Evolutionary conservation across 1,140 invertebrate species (phyloP).

Genomic region (Rhynchophorus ferrugineus): DNA sequence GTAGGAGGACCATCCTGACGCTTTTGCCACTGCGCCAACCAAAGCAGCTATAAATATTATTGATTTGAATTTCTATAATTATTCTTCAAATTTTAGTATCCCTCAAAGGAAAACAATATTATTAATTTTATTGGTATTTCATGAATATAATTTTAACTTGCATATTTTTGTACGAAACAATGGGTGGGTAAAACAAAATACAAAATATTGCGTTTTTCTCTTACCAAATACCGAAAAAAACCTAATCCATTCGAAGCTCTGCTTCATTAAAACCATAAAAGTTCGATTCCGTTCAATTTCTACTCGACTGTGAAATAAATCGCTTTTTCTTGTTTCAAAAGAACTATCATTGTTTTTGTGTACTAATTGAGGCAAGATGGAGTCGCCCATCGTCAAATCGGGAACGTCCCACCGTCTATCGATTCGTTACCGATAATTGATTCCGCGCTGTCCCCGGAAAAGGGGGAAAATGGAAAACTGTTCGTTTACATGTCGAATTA

Average conservation of each 20-base stretch:
- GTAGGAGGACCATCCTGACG: too few relatives aligned
- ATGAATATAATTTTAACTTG: too few relatives aligned
- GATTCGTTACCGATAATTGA: conserved; percentile 10
- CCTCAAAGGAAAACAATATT: too few relatives aligned
- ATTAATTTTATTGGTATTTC: too few relatives aligned
- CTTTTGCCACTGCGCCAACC: too few relatives aligned
- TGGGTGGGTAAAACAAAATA: conserved; percentile 4
- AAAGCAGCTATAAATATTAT: too few relatives aligned
- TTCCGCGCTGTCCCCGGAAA: not conserved
- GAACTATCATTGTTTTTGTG: conserved; percentile 2
- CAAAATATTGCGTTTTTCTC: not conserved
- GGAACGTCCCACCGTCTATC: not conserved
- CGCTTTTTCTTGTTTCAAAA: not conserved
- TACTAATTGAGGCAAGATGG: conserved; percentile 6
- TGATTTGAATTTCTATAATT: too few relatives aligned
- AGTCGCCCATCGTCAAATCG: not conserved
- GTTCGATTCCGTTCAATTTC: conserved; percentile 3
- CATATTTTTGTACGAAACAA: too few relatives aligned
- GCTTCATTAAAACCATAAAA: conserved; percentile 11
- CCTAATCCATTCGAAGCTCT: conserved; percentile 12
- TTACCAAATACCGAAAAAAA: conserved; percentile 12
- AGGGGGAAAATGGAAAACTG: not conserved
- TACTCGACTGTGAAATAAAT: conserved; percentile 12
- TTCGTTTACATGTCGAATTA: not conserved
- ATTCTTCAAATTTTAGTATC: too few relatives aligned